phyloP scores from a whole-genome alignment of 2,797 vertebrate species.

The Zalophus californianus region DNA sequence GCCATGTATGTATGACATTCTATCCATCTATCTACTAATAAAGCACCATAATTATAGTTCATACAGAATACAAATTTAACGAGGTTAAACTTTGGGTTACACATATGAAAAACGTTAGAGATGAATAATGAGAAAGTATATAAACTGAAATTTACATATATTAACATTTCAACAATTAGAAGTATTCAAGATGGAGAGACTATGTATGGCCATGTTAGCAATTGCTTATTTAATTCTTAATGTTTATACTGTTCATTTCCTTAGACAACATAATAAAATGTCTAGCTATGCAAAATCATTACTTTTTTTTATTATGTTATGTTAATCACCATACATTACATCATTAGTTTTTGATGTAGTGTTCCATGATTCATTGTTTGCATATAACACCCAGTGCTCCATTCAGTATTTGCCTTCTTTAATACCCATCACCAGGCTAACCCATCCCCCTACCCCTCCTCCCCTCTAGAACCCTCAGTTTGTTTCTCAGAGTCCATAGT shows the following conservation, averaged over 20 bases:
- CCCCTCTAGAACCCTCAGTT: too few relatives aligned
- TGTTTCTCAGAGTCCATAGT: too few relatives aligned
- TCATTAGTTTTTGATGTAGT: too few relatives aligned
- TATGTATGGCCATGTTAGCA: not conserved
- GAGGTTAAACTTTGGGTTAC: not conserved
- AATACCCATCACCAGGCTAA: too few relatives aligned
- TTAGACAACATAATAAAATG: not conserved
- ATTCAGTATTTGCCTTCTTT: too few relatives aligned
- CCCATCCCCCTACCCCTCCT: too few relatives aligned
- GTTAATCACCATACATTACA: too few relatives aligned
- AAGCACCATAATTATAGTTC: not conserved
- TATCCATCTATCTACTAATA: not conserved
- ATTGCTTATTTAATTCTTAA: not conserved
- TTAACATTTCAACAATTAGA: slow-evolving; percentile 31
- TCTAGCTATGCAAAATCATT: not conserved
- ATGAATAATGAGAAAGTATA: not conserved
- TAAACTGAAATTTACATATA: not conserved
- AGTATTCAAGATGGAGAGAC: not conserved
- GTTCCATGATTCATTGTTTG: too few relatives aligned
- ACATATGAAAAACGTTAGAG: not conserved
- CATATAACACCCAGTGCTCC: too few relatives aligned
- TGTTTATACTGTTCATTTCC: not conserved
- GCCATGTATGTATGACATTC: not conserved
- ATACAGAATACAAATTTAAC: not conserved
- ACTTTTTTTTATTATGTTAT: too few relatives aligned